A percentile compares a stretch with the other conserved stretches of the same genome.
These are phyloP conservation scores for Archips xylosteana DNA, from an alignment of 2,888 invertebrate genomes.

Conservation along the genomic window DNA sequence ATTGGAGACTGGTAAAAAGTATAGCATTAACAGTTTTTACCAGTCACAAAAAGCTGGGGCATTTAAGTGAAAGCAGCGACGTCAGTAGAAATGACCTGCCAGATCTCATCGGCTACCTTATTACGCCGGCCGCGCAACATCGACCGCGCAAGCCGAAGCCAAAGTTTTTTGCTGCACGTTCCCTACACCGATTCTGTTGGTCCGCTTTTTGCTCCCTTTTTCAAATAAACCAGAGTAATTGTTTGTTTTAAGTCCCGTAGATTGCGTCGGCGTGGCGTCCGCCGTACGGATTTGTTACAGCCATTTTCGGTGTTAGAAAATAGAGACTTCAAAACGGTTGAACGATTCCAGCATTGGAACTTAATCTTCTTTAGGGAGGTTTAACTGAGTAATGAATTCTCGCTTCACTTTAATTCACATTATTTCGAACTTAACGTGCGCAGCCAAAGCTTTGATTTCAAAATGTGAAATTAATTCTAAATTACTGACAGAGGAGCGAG, in stretches of 20 bases:
- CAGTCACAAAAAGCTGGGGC: constrained; percentile 17
- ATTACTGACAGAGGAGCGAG: constrained; percentile 66
- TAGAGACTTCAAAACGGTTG: constrained; percentile 78
- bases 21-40: constrained; percentile 30
- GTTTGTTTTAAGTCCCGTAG: constrained; percentile 83
- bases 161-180: constrained; percentile 78
- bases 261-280: constrained; percentile 64
- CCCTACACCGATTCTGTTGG: constrained; percentile 83
- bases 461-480: constrained; percentile 80
- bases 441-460: constrained; percentile 58
- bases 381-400: constrained; percentile 46
- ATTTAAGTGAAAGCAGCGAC: constrained; percentile 44
- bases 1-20: constrained; percentile 25
- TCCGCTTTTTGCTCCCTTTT: constrained; percentile 79
- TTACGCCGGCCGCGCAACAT: constrained; percentile 68
- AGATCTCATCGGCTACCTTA: constrained; percentile 68
- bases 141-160: constrained; percentile 64
- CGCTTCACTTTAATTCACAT: constrained; percentile 43
- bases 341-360: constrained; percentile 57
- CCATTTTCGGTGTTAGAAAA: constrained; percentile 74
- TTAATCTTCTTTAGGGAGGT: constrained; percentile 48
- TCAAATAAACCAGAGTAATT: constrained; percentile 84
- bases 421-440: constrained; percentile 43
- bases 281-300: constrained; percentile 79
- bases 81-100: constrained; percentile 56